Percentiles rank a stretch among this genome's conserved stretches.
Conservation (phyloP, 2,888 invertebrate species). For the Himalopsyche tibetana region DNA sequence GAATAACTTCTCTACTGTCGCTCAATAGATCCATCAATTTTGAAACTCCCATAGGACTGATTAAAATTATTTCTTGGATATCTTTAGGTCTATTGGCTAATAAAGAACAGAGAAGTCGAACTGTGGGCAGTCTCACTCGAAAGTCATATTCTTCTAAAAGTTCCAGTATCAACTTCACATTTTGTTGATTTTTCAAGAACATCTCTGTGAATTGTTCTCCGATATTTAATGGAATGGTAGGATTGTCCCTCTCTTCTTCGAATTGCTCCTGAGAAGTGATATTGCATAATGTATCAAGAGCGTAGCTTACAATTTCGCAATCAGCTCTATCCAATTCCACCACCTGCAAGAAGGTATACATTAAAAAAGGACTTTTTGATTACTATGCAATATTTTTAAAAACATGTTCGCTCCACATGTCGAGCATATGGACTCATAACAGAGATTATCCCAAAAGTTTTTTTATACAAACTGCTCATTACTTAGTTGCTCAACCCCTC, state of each 20-base stretch:
- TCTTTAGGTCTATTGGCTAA: slow-evolving; percentile 91
- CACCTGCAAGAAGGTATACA: slow-evolving; percentile 76
- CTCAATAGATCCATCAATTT: slow-evolving; percentile 97
- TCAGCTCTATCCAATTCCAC: slow-evolving; percentile 93
- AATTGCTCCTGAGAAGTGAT: slow-evolving; percentile 89
- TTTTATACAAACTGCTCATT: no score
- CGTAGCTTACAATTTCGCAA: slow-evolving; percentile 93
- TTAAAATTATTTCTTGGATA: slow-evolving; percentile 90
- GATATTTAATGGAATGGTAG: slow-evolving; percentile 81
- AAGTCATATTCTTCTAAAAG: slow-evolving; percentile 97
- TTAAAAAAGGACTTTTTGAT: no score
- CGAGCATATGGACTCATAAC: no score
- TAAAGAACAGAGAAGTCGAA: slow-evolving; percentile 92
- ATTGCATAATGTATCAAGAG: slow-evolving; percentile 94
- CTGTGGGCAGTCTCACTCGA: slow-evolving; percentile 92
- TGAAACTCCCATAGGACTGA: slow-evolving; percentile 97
- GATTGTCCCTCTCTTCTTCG: slow-evolving; percentile 87
- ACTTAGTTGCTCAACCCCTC: no score
- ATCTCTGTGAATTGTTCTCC: slow-evolving; percentile 98
- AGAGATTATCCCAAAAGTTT: no score
- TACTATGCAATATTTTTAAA: no score
- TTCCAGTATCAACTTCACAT: slow-evolving; percentile 87
- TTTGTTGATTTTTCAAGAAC: slow-evolving; percentile 93
- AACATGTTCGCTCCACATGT: no score
- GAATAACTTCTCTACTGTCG: slow-evolving; percentile 95